phyloP scores from a whole-genome alignment of 2,888 invertebrate genomes.

The Apotomis betuletana region DNA sequence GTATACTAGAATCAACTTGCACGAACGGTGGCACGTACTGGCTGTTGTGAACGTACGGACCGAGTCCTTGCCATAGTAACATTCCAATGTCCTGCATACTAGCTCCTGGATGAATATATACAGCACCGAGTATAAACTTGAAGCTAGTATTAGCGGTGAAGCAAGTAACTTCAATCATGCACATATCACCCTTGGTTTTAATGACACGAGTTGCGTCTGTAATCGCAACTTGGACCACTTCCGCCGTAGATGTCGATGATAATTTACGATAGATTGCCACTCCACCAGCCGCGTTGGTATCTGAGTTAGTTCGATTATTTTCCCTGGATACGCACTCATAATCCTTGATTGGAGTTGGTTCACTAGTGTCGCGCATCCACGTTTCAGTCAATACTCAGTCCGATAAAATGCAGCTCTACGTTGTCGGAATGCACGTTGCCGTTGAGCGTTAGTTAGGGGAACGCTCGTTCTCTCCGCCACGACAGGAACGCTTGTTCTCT shows the following conservation, averaged over 20 bases:
- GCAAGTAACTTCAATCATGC: neutral
- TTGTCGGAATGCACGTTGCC: slow-evolving; percentile 44
- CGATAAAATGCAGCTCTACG: slow-evolving; percentile 38
- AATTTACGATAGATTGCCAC: slow-evolving; percentile 48
- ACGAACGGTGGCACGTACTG: slow-evolving; percentile 45
- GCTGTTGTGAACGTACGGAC: slow-evolving; percentile 46
- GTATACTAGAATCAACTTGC: slow-evolving; percentile 44
- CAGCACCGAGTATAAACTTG: neutral
- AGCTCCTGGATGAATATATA: neutral
- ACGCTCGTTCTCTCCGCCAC: neutral
- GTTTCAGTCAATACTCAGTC: slow-evolving; percentile 47
- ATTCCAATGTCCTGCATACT: slow-evolving; percentile 28
- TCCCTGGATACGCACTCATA: slow-evolving; percentile 46
- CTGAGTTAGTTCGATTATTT: slow-evolving; percentile 47
- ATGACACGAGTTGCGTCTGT: neutral
- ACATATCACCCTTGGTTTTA: neutral
- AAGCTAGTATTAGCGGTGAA: neutral
- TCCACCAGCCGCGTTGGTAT: slow-evolving; percentile 49
- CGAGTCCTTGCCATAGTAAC: slow-evolving; percentile 45
- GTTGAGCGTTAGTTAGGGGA: slow-evolving; percentile 42
- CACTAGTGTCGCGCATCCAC: slow-evolving; percentile 50
- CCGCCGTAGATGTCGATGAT: slow-evolving; percentile 42
- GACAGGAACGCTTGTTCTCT: slow-evolving; percentile 33
- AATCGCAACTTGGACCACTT: too few species aligned
- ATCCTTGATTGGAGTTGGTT: slow-evolving; percentile 45